Base-by-base conservation (phyloP, 2,888 invertebrate genomes). In the Octodonta nipae region DNA sequence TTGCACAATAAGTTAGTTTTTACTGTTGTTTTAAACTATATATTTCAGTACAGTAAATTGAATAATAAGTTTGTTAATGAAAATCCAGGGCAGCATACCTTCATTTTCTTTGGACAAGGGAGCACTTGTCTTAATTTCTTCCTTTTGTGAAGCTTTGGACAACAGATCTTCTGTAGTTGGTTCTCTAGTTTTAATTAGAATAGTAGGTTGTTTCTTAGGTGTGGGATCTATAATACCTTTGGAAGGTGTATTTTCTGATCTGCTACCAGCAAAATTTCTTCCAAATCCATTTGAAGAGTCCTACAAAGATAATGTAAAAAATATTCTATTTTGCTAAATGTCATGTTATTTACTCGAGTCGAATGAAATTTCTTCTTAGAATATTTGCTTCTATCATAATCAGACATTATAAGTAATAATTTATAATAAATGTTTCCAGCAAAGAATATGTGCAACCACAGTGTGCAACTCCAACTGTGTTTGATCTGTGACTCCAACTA, bases 121-220 rank as follows among this genome's bases (percentile, higher is more conserved):
- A 34, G 44, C 46, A 17, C 42, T 38, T 22, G 40, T 33, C 14
- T 40, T 5, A n/a, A 41, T 33, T 28, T 47, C 50, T 16, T 57
- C 59, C 47, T 52, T 58, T 15, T 41, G 35, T 56, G 71, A 77
- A 1, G 78, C 77, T 27, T 77, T 77, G 5, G 66, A 62, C 1
- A 75, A 67, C 28, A 75, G 60, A 41, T 63, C 68, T 40, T 63
- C 68, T 39, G 74, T 75, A 12, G 60, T 59, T 24, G 68, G 66
- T 55, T 79, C 79, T 38, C 78, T 64, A 1, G 75, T 71, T 59
- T 78, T 78, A 12, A 79, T 57, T 45, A 80, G 70, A 45, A 80
- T 75, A 10, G 78, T 78, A 2, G 79, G 79, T 42, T 70, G 73
- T 28, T 61, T 60, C 33, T 35, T 43, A n/a, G 35, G 37, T 16